Evolutionary conservation across 2,113 vertebrate species (phyloP), one percentile per base, ranked within the genome.

Genomic region (Penelope pileata): DNA sequence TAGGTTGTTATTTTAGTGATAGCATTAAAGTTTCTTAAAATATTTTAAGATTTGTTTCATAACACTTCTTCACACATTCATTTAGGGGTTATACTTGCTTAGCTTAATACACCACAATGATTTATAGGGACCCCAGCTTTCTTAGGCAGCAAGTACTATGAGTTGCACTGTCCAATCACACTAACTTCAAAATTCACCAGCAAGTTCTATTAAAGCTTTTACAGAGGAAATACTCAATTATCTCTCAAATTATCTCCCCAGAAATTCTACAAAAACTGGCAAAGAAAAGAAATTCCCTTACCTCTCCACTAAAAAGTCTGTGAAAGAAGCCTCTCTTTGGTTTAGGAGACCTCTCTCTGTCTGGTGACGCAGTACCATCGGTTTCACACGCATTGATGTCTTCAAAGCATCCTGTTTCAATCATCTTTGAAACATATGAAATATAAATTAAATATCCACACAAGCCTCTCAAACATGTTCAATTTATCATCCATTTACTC

Each of bases 381-480:
- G 96, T 97, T 96, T 98, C 98, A 58, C 93, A 98, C 27, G 98
- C 96, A 38, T 98, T 99, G 95, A 99, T 98, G 96, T 99, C 99
- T 96, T 98, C 98, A 97, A 99, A 99, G 94, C 99, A 99, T 86
- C 98, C 98, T 3, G 99, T 99, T 96, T 99, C 99, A 30, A 99
- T 99, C 98, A 99, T 99, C 99, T 99, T 91, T 26, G 21, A 87
- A 95, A 94, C 24, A 77, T 3, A 79, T 15, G 26, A 75, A 80
- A 80, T 45, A 78, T 9, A 92, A 95, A 86, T 91, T n/a, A 93
- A 81, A 77, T 43, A 91, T 7, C 43, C n/a, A 75, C 24, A 60
- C 27, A 90, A 86, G 47, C 32, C 69, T 79, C 54, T 80, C 67
- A 59, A 16, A 76, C n/a, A 82, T 4, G 4, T 79, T 80, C 42